Evolutionary conservation across 2,888 invertebrate genomes (phyloP), one percentile per base, ranked within the genome.

Genomic region (Lycia hirtaria): DNA sequence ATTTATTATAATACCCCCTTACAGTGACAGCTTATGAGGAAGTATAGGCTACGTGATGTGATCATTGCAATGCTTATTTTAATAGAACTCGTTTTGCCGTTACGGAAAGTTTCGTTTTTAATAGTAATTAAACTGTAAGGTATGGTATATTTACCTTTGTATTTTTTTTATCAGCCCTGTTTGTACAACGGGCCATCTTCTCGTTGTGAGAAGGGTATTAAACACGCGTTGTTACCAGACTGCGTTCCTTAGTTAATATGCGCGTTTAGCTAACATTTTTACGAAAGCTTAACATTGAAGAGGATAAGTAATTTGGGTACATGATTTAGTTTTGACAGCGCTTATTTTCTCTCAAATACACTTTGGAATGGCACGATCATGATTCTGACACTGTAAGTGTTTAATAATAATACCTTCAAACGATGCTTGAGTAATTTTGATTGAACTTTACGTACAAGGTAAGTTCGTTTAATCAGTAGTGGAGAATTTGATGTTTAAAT

Each of bases 1-100:
- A 83, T 86, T 87, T 85, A 85, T 83, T 85, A 83, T 85, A 83
- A 85, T 85, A 78, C 75, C 73, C 74, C 76, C 78, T 79, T 79
- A 75, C 70, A 75, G 75, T 71, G 80, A 78, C 80, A 79, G 69
- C 71, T 68, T 71, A 80, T 76, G 75, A 81, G 81, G 81, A 81
- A 81, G 81, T 80, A 71, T 69, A 68, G 70, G 69, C 64, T 64
- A 65, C 73, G 68, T 83, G 80, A 81, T 79, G 79, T 71, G 78
- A 69, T 70, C 68, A 67, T 67, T 73, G 73, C 73, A 71, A 63
- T 62, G 67, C 70, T 76, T 73, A 74, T 79, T 47, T 47, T 71
- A 65, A 76, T 28, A 38, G 50, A 62, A 74, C 69, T 64, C 49
- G 71, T 69, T n/a, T 65, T 63, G 63, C 62, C 65, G 64, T 71